Evolutionary conservation across 2,888 invertebrate genomes (phyloP).

Genomic region (Perizoma flavofasciatum): DNA sequence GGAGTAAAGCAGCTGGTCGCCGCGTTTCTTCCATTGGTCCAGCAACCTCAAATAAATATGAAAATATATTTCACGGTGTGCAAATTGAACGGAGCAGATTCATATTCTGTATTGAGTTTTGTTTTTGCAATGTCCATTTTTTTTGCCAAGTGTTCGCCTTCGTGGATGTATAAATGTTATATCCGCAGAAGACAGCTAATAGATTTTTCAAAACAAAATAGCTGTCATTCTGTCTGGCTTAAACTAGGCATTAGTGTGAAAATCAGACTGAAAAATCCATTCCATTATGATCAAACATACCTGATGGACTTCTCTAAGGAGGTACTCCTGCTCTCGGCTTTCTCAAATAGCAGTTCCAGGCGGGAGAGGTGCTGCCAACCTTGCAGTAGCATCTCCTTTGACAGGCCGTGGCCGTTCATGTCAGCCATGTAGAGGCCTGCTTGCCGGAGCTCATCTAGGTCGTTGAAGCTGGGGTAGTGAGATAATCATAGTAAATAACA

Average conservation of each 20-base stretch:
- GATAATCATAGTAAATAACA: no score
- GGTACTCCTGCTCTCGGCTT: constrained; percentile 90
- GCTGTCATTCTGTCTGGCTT: no score
- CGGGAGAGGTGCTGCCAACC: constrained; percentile 94
- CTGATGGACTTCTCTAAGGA: constrained; percentile 88
- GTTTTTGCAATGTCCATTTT: no score
- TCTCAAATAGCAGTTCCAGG: constrained; percentile 91
- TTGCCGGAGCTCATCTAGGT: constrained; percentile 91
- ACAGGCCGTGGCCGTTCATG: constrained; percentile 92
- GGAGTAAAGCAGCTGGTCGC: constrained; percentile 94
- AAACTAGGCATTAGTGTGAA: no score
- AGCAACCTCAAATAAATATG: constrained; percentile 82
- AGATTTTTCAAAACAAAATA: no score
- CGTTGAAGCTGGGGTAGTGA: constrained; percentile 87
- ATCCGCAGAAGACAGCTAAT: no score
- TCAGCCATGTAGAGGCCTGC: constrained; percentile 92
- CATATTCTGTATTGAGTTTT: no score
- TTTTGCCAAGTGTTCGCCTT: no score
- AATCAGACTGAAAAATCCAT: no score
- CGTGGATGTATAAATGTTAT: no score
- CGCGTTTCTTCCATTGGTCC: constrained; percentile 93
- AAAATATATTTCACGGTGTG: neutral
- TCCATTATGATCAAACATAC: neutral
- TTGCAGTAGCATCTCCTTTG: constrained; percentile 91
- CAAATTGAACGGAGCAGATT: no score